phyloP scores from a whole-genome alignment of 2,888 invertebrate genomes.

The Tenthredo distinguenda region DNA sequence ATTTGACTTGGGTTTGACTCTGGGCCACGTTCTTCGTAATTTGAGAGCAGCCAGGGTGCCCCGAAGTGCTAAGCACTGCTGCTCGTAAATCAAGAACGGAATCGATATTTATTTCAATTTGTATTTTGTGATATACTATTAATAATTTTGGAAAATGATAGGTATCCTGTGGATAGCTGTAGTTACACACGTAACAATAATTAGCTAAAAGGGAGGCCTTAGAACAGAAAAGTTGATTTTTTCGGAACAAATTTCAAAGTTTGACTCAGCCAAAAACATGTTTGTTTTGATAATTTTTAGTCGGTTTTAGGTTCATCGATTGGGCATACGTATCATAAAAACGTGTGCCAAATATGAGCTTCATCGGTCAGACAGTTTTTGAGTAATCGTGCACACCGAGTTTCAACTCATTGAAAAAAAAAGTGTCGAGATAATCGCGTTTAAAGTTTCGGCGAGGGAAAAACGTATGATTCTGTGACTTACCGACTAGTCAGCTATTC shows the following conservation, averaged over 20 bases:
- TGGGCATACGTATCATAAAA: background rate
- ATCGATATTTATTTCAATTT: too few relatives aligned
- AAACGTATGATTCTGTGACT: background rate
- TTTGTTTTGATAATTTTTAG: background rate
- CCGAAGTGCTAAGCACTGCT: too few relatives aligned
- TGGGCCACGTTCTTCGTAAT: too few relatives aligned
- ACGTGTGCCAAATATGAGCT: background rate
- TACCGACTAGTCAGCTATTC: background rate
- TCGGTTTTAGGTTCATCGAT: background rate
- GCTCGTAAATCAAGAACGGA: too few relatives aligned
- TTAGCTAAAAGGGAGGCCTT: background rate
- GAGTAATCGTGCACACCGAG: background rate
- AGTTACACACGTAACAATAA: too few relatives aligned
- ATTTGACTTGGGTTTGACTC: too few relatives aligned
- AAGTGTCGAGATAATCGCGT: background rate
- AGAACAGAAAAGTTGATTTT: background rate
- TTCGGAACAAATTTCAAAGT: background rate
- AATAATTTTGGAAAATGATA: too few relatives aligned
- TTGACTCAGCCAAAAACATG: background rate
- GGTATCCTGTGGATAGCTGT: too few relatives aligned
- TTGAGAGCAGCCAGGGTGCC: too few relatives aligned
- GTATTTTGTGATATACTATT: too few relatives aligned
- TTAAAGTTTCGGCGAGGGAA: background rate
- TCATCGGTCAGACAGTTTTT: background rate
- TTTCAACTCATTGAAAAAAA: too few relatives aligned